Base-by-base conservation (phyloP, 2,888 invertebrate species). In the Apeira syringaria region DNA sequence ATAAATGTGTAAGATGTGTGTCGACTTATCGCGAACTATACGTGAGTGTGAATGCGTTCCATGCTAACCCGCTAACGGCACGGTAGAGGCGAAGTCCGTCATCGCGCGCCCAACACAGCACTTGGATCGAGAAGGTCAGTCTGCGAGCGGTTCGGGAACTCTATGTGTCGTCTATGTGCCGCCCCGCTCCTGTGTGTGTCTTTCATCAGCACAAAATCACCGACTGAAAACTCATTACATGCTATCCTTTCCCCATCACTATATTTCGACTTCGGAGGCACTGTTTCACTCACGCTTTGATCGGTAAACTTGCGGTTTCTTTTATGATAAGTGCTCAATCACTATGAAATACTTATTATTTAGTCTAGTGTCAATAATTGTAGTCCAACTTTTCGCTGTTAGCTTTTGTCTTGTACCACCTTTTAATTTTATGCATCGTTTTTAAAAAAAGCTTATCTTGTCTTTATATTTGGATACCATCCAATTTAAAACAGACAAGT, bases 81-180 rank as follows among this genome's bases (percentile, higher is more conserved):
- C 82, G 81, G 20, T 86, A 88, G 88, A 84, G 82, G 82, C 86
- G 86, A 71, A 81, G 73, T 60, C 81, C 80, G 57, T 72, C 85
- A 69, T 80, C 86, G 75, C 87, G 88, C 62, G 87, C 86, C 64
- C 80, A 86, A 57, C 85, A 90, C 86, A 88, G 96, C 91, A 96
- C 96, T 66, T 96, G 96, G 96, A 94, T 96, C 76, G 95, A 94
- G 89, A 97, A 97, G 96, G 96, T 97, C 80, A 85, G 90, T 88
- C 66, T 53, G 61, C 61, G 46, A 38, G 52, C 52, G 60, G 57
- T 63, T 64, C 60, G 57, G 62, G 64, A 7, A 41, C 34, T 30
- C 47, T 51, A 51, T 53, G 38, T 60, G 53, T 59, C n/a, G n/a
- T n/a, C n/a, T n/a, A n/a, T n/a, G 53, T 60, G 53, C 56, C 46